Evolutionary conservation across 2,113 vertebrate genomes (phyloP).

Genomic region (Zosterops borbonicus): DNA sequence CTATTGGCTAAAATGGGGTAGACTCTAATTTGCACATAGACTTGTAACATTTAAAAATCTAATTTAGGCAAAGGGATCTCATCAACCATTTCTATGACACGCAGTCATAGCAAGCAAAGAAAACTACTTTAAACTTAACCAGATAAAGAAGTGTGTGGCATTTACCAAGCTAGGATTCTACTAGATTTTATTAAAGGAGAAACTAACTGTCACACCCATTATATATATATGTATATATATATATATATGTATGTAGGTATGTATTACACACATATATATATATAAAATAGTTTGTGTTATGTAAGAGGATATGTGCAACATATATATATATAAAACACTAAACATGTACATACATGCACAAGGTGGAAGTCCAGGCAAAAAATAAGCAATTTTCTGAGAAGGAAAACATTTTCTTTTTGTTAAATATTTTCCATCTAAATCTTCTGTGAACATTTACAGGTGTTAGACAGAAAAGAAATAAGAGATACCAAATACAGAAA

Average conservation of each 20-base stretch:
- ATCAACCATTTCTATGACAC: neutral
- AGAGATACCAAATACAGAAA: neutral
- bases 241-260: too few species aligned
- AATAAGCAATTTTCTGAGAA: neutral
- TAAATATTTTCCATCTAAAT: neutral
- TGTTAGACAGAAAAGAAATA: neutral
- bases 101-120: neutral
- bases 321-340: neutral
- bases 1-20: neutral
- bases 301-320: neutral
- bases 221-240: neutral
- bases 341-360: neutral
- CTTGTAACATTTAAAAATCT: neutral
- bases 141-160: neutral
- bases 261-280: neutral
- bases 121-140: neutral
- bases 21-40: neutral
- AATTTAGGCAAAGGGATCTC: neutral
- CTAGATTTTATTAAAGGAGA: neutral
- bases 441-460: neutral
- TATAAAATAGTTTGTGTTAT: neutral
- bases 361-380: neutral
- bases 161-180: neutral
- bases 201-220: neutral
- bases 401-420: neutral